phyloP scores from a whole-genome alignment of 2,113 vertebrate genomes.

The Zapus hudsonius region DNA sequence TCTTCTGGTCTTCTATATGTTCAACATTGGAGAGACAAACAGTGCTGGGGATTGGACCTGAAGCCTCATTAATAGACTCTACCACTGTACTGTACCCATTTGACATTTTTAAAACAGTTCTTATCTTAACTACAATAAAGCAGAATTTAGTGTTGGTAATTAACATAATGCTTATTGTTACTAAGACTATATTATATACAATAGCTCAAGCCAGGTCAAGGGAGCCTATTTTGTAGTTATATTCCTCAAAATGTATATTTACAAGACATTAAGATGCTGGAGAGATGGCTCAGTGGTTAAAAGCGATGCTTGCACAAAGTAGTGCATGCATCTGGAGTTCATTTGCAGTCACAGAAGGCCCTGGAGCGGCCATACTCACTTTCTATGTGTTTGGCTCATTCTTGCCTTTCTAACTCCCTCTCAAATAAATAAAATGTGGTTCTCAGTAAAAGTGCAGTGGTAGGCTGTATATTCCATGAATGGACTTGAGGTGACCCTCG shows the following conservation, averaged over 20 bases:
- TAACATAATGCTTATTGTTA: background rate
- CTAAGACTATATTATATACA: background rate
- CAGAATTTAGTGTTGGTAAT: background rate
- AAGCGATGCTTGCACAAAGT: too few relatives aligned
- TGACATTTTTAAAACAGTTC: background rate
- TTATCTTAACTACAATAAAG: constrained; percentile 5
- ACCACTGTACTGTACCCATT: too few relatives aligned
- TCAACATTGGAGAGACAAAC: background rate
- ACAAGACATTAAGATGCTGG: background rate
- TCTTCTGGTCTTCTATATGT: background rate
- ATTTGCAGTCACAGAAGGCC: too few relatives aligned
- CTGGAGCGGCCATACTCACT: too few relatives aligned
- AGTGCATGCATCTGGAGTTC: too few relatives aligned
- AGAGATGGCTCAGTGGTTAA: too few relatives aligned
- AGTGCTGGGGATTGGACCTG: background rate
- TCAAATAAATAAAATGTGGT: background rate
- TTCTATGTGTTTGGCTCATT: too few relatives aligned
- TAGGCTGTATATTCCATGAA: background rate
- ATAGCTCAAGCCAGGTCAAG: background rate
- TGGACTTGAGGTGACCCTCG: background rate
- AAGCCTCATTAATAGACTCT: background rate
- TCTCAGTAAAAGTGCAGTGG: background rate
- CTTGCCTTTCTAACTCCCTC: too few relatives aligned
- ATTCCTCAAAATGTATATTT: background rate
- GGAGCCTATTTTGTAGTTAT: background rate